Percentiles rank a stretch among this genome's conserved stretches.
phyloP scores from a whole-genome alignment of 2,888 invertebrate genomes.

The Deladenus siricidicola region DNA sequence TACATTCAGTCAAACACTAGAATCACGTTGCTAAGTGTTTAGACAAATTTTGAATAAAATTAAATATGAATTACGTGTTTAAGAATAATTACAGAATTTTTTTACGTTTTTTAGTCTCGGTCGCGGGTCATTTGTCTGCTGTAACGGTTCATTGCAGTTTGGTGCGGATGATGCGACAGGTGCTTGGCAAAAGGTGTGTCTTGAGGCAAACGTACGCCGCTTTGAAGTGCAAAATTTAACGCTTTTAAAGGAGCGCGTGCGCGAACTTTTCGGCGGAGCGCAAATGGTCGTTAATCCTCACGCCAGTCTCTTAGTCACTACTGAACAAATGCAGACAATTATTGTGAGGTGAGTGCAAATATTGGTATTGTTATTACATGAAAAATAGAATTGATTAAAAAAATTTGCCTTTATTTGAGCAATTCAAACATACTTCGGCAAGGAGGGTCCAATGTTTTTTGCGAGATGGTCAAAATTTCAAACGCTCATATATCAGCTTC shows the following conservation, averaged over 20 bases:
- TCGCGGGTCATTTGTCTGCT: conserved; percentile 46
- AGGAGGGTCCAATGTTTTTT: too few species aligned
- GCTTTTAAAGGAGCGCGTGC: conserved; percentile 31
- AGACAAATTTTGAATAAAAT: too few species aligned
- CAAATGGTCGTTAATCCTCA: conserved; percentile 19
- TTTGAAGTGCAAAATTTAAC: conserved; percentile 34
- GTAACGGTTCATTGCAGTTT: conserved; percentile 49
- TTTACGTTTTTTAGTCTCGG: conserved; percentile 37
- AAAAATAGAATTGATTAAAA: too few species aligned
- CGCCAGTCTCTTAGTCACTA: conserved; percentile 22
- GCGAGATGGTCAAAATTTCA: too few species aligned
- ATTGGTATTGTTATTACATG: too few species aligned
- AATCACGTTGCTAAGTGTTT: too few species aligned
- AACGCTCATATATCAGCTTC: too few species aligned
- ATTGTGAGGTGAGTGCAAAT: conserved; percentile 27
- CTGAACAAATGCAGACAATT: conserved; percentile 24
- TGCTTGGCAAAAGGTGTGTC: conserved; percentile 43
- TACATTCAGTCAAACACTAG: neutral
- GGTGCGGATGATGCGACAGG: conserved; percentile 51
- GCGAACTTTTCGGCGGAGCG: conserved; percentile 39
- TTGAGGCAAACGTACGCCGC: conserved; percentile 31
- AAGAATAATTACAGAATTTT: neutral
- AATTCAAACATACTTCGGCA: too few species aligned
- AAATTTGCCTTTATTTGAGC: too few species aligned
- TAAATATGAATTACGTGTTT: neutral